Evolutionary conservation across 2,113 vertebrate genomes (phyloP).

Genomic region (human): DNA sequence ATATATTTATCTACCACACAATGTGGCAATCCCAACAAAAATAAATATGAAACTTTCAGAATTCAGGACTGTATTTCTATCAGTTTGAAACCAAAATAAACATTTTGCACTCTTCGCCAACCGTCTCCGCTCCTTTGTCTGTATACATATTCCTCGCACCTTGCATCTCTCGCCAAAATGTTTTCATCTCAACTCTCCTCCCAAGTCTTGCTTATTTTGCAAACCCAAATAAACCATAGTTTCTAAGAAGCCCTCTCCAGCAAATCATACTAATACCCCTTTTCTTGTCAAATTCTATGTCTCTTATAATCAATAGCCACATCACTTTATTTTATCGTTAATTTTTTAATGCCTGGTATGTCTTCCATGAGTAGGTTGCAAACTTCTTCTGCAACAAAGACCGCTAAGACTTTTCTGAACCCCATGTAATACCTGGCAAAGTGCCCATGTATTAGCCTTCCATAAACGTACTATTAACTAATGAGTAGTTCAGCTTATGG

Average conservation of each 20-base stretch:
- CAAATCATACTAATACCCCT: background rate
- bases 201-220: constrained; percentile 15
- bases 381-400: background rate
- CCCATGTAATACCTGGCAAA: background rate
- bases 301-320: background rate
- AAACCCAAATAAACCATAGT: background rate
- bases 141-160: background rate
- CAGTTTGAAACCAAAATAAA: background rate
- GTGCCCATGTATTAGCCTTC: background rate
- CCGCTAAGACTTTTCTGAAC: background rate
- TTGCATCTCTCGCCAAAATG: background rate
- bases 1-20: background rate
- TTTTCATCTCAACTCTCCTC: background rate
- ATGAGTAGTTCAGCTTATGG: background rate
- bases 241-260: background rate
- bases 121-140: background rate
- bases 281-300: background rate
- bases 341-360: background rate
- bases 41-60: background rate
- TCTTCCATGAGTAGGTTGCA: background rate
- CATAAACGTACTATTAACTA: background rate
- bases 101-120: background rate
- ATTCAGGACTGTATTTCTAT: background rate
- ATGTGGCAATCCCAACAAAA: background rate
- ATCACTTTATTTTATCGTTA: background rate